Evolutionary conservation across 2,113 vertebrate species (phyloP), one percentile per base, ranked within the genome.

Genomic region (Lethenteron camtschaticum): DNA sequence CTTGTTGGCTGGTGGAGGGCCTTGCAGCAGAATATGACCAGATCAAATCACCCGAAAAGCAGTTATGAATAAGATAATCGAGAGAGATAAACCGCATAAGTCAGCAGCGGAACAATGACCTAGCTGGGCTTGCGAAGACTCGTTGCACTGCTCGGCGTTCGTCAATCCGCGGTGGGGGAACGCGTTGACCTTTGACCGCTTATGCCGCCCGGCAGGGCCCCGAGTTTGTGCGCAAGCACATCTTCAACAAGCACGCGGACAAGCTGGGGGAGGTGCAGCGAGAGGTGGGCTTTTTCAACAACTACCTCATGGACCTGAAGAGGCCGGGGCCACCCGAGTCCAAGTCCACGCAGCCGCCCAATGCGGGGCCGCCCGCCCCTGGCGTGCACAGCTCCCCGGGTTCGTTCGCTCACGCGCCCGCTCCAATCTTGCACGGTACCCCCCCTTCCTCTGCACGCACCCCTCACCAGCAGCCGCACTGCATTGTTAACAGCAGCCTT

Each of bases 231-330:
- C 84, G 85, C 14, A 94, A 94, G 66, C 89, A 94, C 76, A 91
- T 94, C 72, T 82, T 90, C 75, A 94, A 94, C 75, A 94, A 94
- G 75, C 89, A 94, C 0, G 83, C 82, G 0, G 88, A 94, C 73
- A 94, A 94, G 78, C 90, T 94, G 57, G 87, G 89, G 73, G 89
- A 89, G 75, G 89, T 94, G 16, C 88, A 88, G 77, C 90, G 89
- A 73, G 89, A 94, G 71, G 89, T 94, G 8, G 57, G 78, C 0
- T 94, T 94, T 72, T 94, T 94, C 70, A 94, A 94, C 76, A 89
- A 88, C 72, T 91, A 89, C 74, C 82, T 94, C 20, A 86, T 86
- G 75, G 89, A 94, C 55, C 86, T 86, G 20, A 91, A 91, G 77
- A 80, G 88, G 58, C 89, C 88, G 0, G 81, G 86, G 0, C 78